phyloP scores from a whole-genome alignment of 2,797 vertebrate species.

The Botia kubotai region DNA sequence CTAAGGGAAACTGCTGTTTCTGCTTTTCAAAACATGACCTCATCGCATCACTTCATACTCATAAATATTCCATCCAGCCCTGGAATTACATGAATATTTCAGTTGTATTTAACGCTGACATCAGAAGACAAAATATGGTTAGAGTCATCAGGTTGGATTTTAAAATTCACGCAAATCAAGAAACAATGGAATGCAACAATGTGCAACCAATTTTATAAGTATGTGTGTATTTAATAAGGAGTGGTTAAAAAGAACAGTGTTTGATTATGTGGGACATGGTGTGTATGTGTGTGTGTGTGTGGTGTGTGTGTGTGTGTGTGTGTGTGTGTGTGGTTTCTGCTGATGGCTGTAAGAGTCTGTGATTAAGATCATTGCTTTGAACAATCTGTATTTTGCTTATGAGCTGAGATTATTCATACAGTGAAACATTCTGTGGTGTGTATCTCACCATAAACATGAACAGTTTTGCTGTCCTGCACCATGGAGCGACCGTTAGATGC shows the following conservation, averaged over 20 bases:
- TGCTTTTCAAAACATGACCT: conserved; percentile 43
- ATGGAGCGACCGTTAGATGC: conserved; percentile 90
- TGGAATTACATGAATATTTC: conserved; percentile 50
- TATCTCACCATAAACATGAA: conserved; percentile 88
- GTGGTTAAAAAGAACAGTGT: not conserved
- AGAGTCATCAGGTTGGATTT: not conserved
- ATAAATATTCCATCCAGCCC: conserved; percentile 39
- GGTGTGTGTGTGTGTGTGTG: too few species aligned
- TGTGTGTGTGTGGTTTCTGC: not conserved
- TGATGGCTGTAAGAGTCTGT: too few species aligned
- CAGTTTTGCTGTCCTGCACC: conserved; percentile 90
- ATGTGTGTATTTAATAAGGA: too few species aligned
- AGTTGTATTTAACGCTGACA: conserved; percentile 30
- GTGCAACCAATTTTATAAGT: too few species aligned
- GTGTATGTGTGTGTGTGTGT: too few species aligned
- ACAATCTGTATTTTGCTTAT: not conserved
- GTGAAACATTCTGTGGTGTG: not conserved
- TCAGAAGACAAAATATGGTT: conserved; percentile 7
- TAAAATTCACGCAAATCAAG: too few species aligned
- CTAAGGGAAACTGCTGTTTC: conserved; percentile 35
- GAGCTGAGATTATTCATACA: not conserved
- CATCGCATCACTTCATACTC: conserved; percentile 31
- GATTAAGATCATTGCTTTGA: not conserved
- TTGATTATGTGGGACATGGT: not conserved
- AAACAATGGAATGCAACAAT: too few species aligned